Base-by-base conservation (phyloP, 2,113 vertebrate genomes). In the Actenoides hombroni region DNA sequence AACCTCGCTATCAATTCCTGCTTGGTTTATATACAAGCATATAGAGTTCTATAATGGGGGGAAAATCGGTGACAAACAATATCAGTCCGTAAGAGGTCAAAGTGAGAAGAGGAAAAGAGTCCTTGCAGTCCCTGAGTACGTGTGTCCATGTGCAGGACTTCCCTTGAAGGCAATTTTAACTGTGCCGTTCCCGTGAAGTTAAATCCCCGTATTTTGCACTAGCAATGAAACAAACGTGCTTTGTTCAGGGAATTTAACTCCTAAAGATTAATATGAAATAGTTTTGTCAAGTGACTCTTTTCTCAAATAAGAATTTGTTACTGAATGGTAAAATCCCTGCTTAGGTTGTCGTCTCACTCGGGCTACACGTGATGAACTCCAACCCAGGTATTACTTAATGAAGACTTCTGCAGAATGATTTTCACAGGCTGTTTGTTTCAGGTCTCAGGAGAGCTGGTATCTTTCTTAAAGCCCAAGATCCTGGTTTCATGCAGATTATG, bases 181-280 rank as follows among this genome's bases (percentile, higher is more conserved):
- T 39, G 51, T 10, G 56, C 28, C 3, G 37, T 25, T 92, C 79
- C 46, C 75, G 78, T 67, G 48, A 81, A 88, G n/a, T 83, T 67
- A 88, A 88, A 90, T n/a, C 29, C 33, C 35, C 20, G 0, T 60
- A 56, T 92, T 92, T 86, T 77, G 79, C 76, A 63, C 60, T 5
- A 73, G 85, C 20, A 90, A 2, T 8, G 39, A 92, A 90, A 93
- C 78, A 94, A 93, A 91, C 8, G 49, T 15, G 17, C 75, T 74
- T 85, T 95, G 82, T 83, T 70, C 33, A 4, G 65, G 70, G 71
- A 83, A 63, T 88, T 83, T 77, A 92, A 69, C 81, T 91, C 68
- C 67, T 73, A 90, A 81, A 31, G 60, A 83, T 83, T 88, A 93
- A 92, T 93, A 93, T 70, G 59, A 92, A 93, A 81, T 35, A 90